These are phyloP conservation scores for Macrosoma leucophasiata DNA, from an alignment of 2,888 invertebrate species.

Conservation along the genomic window DNA sequence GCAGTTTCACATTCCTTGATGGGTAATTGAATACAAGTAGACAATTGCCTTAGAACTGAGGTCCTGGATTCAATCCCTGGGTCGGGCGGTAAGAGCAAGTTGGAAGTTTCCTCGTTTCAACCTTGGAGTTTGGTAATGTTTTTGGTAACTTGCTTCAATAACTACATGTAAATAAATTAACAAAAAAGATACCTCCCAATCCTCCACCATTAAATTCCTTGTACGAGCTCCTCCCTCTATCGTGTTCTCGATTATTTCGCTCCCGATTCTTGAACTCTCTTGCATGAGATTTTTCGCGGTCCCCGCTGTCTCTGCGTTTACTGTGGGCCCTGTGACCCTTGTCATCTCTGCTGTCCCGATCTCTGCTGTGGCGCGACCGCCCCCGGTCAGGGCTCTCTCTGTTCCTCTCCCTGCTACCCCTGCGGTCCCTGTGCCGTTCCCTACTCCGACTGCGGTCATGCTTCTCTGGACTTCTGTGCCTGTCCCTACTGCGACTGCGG, in stretches of 20 bases:
- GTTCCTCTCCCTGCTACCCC: conserved; percentile 25
- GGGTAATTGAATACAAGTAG: too few species aligned
- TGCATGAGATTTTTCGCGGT: conserved; percentile 9
- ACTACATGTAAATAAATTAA: background rate
- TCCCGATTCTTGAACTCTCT: too few species aligned
- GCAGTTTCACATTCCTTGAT: too few species aligned
- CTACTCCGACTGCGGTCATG: conserved; percentile 26
- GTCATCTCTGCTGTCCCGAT: conserved; percentile 12
- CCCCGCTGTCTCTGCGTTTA: conserved; percentile 17
- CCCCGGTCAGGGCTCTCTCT: conserved; percentile 15
- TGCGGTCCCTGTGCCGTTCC: conserved; percentile 22
- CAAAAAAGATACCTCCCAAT: conserved; percentile 38
- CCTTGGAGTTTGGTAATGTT: too few species aligned
- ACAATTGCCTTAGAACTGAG: too few species aligned
- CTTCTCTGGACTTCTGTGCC: conserved; percentile 19
- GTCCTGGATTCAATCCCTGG: too few species aligned
- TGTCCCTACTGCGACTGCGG: conserved; percentile 34
- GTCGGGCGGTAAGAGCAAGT: too few species aligned
- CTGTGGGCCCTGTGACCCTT: conserved; percentile 5
- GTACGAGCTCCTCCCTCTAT: conserved; percentile 36
- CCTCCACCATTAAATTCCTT: conserved; percentile 44
- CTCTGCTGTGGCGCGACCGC: conserved; percentile 18
- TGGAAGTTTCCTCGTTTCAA: too few species aligned
- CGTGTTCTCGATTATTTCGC: too few species aligned
- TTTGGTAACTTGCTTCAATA: too few species aligned